These are phyloP conservation scores for Cervus canadensis DNA, from an alignment of 2,113 vertebrate species.

Conservation along the genomic window DNA sequence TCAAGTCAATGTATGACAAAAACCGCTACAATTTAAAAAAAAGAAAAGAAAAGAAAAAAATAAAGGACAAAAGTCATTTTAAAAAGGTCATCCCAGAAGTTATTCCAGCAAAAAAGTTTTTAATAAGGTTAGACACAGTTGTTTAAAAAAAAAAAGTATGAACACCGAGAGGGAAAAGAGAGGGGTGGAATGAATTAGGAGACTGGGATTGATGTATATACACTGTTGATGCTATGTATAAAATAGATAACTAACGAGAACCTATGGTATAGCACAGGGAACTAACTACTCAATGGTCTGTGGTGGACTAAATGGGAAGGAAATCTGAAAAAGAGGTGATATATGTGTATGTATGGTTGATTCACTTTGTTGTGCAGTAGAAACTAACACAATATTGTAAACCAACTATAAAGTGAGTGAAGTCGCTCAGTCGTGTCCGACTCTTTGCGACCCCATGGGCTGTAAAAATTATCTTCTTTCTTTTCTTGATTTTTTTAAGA, in stretches of 20 bases:
- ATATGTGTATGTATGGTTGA: background rate
- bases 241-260: background rate
- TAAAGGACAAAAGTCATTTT: background rate
- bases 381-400: background rate
- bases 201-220: background rate
- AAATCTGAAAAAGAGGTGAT: background rate
- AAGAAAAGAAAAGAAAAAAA: too few relatives aligned
- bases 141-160: background rate
- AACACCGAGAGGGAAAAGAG: background rate
- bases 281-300: background rate
- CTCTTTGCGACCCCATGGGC: too few relatives aligned
- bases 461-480: background rate
- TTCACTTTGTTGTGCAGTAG: background rate
- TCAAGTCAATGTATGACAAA: too few relatives aligned
- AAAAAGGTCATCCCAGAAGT: background rate
- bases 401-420: background rate
- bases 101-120: background rate
- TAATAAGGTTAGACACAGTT: background rate
- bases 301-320: background rate
- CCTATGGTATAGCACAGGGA: background rate
- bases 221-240: background rate
- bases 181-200: background rate
- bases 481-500: background rate
- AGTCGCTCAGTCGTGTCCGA: too few relatives aligned
- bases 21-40: too few relatives aligned